Conservation (phyloP, 2,797 vertebrate species). For the Labroides dimidiatus region DNA sequence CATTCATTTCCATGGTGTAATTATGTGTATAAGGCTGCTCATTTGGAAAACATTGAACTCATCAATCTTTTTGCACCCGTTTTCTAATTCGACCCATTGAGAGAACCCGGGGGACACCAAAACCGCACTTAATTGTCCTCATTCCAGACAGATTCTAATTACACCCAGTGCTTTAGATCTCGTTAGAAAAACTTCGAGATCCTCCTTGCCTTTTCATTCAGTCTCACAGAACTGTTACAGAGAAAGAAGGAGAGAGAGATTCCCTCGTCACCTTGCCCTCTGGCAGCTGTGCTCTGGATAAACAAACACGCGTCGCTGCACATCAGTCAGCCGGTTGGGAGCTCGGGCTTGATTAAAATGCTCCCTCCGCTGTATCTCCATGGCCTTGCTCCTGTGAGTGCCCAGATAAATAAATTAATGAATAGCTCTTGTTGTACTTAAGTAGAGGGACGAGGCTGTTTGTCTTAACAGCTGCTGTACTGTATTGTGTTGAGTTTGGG, state of each 20-base stretch:
- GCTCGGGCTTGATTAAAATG: conserved; percentile 77
- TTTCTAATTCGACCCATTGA: conserved; percentile 79
- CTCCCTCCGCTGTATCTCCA: conserved; percentile 69
- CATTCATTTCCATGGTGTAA: conserved; percentile 84
- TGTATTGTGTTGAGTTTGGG: conserved; percentile 39
- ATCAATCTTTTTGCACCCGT: conserved; percentile 83
- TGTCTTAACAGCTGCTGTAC: conserved; percentile 50
- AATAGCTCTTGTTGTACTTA: conserved; percentile 67
- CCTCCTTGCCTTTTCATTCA: conserved; percentile 26
- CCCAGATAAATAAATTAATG: conserved; percentile 77
- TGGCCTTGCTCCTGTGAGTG: conserved; percentile 69
- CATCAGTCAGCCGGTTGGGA: conserved; percentile 71
- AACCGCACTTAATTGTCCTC: conserved; percentile 83
- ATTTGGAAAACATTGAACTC: conserved; percentile 85
- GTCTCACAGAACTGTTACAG: conserved; percentile 31
- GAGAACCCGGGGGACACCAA: conserved; percentile 74
- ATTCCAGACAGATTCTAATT: conserved; percentile 80
- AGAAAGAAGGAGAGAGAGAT: conserved; percentile 43
- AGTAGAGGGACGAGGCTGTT: conserved; percentile 36
- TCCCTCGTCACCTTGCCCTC: conserved; percentile 75
- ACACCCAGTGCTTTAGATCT: conserved; percentile 78
- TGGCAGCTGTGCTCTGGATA: conserved; percentile 79
- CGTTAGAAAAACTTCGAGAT: conserved; percentile 76
- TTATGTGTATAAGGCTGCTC: conserved; percentile 84
- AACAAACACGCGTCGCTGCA: conserved; percentile 77